Base-by-base conservation (phyloP, 2,888 invertebrate species). In the Patella ulyssiponensis region DNA sequence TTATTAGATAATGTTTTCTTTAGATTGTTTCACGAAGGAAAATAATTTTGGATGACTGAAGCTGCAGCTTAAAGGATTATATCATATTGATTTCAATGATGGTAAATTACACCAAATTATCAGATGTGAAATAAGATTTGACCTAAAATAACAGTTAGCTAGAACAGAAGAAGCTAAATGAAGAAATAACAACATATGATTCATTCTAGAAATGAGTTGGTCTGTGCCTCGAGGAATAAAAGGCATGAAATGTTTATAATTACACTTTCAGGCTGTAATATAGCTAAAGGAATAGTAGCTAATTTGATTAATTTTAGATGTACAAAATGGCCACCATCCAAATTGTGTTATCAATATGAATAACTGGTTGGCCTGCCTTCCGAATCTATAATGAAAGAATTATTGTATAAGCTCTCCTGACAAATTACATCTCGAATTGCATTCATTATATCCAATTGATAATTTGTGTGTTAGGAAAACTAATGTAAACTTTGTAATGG, bases 361-460 rank as follows among this genome's bases (percentile, higher is more conserved):
- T 69, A 76, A 71, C 51, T 53, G 53, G 75, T 54, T 44, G 71
- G 53, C 71, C 76, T 23, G 69, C 53, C 76, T 53, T 76, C 54
- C 52, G 56, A 71, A 71, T 70, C 76, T 71, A 76, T 71, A 76
- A 76, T 76, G 70, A 76, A 70, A 23, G 76, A 69, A 70, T 70
- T 71, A 76, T 76, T 76, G 76, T 76, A 71, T 64, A 58, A 64
- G 64, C 64, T 64, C 64, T 64, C 64, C 64, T 64, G 64, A 64
- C 64, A 64, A 64, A 64, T 64, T 64, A 64, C 64, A 64, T 64
- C 64, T 76, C 51, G 71, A 76, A 76, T 76, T 76, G 76, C 76
- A 76, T 76, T 76, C 70, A 76, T 76, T 76, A 76, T 76, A 71
- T 76, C 70, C 76, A 76, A 76, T 76, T 76, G 76, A 71, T 76